Base-by-base conservation (phyloP, 2,888 invertebrate genomes). In the Limnephilus rhombicus region DNA sequence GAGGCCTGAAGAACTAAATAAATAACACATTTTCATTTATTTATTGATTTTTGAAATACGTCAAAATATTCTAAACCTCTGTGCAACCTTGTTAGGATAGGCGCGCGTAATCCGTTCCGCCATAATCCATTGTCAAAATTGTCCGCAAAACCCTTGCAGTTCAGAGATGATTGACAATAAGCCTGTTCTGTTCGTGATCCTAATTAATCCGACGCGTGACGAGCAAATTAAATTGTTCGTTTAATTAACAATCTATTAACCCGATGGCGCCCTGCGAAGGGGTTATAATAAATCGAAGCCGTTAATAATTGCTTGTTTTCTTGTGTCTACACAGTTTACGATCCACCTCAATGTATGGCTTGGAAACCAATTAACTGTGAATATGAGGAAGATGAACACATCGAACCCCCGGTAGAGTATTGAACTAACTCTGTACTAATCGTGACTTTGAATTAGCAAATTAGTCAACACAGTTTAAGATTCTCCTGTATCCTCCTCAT, bases 241-340 rank as follows among this genome's bases (percentile, higher is more conserved):
- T n/a, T 29, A 85, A 85, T 45, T 86, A 85, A 34, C 45, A 41
- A 37, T 13, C 37, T 45, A 86, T 86, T 86, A 41, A n/a, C 49
- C 45, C n/a, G 86, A 41, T n/a, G 45, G n/a, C 11, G 24, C 45
- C 45, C 41, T n/a, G 12, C 85, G 3, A 37, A 37, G 13, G 86
- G 45, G 86, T 45, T 34, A 83, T 37, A 37, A n/a, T 86, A 86
- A 49, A 85, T 49, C 85, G 45, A 45, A 49, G 86, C 86, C 37
- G 29, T 68, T 68, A 68, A 83, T 49, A 86, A 49, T 86, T 86
- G 86, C 86, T 49, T 86, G 86, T 86, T 49, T 86, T n/a, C 86
- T 86, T 86, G 49, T 86, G 49, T 86, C 86, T 86, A 86, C 86
- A 86, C 86, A 49, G 37, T 86, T 86, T 85, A 85, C 45, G 86